Evolutionary conservation across 92 coral and sea anemone genomes (phyloP), one percentile per base, ranked within the genome.

Genomic region (Desmophyllum pertusum): DNA sequence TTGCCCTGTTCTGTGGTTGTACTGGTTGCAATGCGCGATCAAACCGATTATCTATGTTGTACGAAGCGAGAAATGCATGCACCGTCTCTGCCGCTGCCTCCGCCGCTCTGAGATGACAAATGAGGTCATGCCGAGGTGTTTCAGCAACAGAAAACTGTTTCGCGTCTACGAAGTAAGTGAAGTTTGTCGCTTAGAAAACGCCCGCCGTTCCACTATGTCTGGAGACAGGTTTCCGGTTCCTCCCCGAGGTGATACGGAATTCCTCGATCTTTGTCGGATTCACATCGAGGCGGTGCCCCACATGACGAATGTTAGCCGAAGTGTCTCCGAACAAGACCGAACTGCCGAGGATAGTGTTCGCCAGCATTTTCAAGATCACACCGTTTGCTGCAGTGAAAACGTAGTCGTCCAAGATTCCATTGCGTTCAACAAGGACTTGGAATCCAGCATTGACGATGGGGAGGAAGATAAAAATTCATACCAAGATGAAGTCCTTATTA

Each of bases 1-100:
- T 4, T 27, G 41, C 13, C 69, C 19, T 18, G 36, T 69, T 35
- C 55, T 82, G 0, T 82, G 86, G 86, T 17, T 71, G 25, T 82
- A 70, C 57, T 82, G 86, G 79, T 19, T 72, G 21, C 78, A 82
- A 40, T 82, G 68, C 33, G 64, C 71, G 6, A 25, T 72, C 40
- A 82, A 82, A 40, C 86, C 86, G 18, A 3, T 82, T 5, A 51
- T 82, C 29, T 82, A 50, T 29, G 70, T 50, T 13, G 21, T 29
- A 5, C 63, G 75, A 30, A 79, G 83, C 25, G 40, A 45, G 42
- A 42, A 61, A 43, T 79, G 23, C 35, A 42, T 33, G n/a, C 5
- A 74, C 6, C 3, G 38, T 31, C 43, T 43, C 10, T 62, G 71
- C 36, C 59, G 2, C 1, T 18, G 59, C 25, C 43, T 37, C 17